Evolutionary conservation across 1,140 invertebrate species (phyloP), one percentile per base, ranked within the genome.

Genomic region (Proctacanthus coquilletti): DNA sequence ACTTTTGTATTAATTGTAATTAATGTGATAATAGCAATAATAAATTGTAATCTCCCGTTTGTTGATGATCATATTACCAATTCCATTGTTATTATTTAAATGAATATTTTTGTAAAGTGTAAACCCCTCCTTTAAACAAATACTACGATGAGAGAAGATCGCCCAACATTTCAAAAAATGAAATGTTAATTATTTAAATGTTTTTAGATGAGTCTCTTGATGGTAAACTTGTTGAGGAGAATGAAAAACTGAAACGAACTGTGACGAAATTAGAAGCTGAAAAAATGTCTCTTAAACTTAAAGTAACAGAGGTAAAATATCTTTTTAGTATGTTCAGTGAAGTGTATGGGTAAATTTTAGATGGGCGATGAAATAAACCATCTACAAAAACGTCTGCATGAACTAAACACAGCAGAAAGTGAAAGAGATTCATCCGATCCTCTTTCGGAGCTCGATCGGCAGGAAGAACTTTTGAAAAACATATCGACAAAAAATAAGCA

Each of bases 401-500:
- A 58, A 13, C 47, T 50, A 0, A 45, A 45, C 11, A 46, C 49
- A 21, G 43, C 52, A 18, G 43, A 33, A 31, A 57, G 55, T 30
- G 55, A 58, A 34, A 58, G 55, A 35, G 57, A 60, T 34, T 60
- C 57, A 0, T 55, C 54, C 19, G 56, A 60, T 42, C 56, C 52
- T 0, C 31, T 60, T 1, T 60, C 57, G 5, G 57, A 60, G 20
- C 25, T 60, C 35, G 56, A 60, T 33, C 53, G 52, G 14, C 56
- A 60, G 34, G 51, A 60, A 20, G 44, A 57, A n/a, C 39, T 60
- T 2, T 42, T 60, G n/a, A 48, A 48, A 2, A 60, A 57, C 21
- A 60, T 60, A 3, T 52, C 53, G 25, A 35, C 46, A 4, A 60
- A 60, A 15, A 60, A 60, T 35, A 60, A 57, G n/a, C 57, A 60